These are phyloP conservation scores for Neotoxoptera formosana DNA, from an alignment of 1,140 invertebrate genomes.

Conservation along the genomic window DNA sequence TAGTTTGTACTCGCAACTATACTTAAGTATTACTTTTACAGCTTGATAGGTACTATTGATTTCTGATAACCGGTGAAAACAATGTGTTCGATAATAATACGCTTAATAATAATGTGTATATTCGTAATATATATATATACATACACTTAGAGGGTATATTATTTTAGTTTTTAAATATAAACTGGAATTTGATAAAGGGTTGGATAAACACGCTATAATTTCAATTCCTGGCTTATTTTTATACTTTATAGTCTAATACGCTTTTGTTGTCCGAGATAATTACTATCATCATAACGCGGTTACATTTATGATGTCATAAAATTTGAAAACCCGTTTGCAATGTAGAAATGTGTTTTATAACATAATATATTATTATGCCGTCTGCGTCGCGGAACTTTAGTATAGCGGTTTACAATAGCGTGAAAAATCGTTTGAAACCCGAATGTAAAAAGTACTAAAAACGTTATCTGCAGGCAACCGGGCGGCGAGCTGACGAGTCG, in stretches of 20 bases:
- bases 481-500: background rate
- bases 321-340: slow-evolving; percentile 40
- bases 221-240: background rate
- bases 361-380: too few relatives aligned
- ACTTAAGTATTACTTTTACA: slow-evolving; percentile 4
- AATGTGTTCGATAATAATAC: background rate
- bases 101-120: too few relatives aligned
- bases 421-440: background rate
- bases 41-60: background rate
- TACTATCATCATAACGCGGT: slow-evolving; percentile 28
- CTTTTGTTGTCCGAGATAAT: slow-evolving; percentile 20
- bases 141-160: background rate
- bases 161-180: background rate
- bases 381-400: background rate
- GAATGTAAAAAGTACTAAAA: background rate
- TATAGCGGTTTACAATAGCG: background rate
- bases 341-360: background rate
- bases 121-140: too few relatives aligned
- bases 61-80: background rate
- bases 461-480: background rate
- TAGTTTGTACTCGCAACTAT: background rate
- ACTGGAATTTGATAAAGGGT: slow-evolving; percentile 1
- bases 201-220: background rate
- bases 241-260: slow-evolving; percentile 10
- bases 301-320: slow-evolving; percentile 28